phyloP scores from a whole-genome alignment of 2,113 vertebrate genomes.

The Acanthisitta chloris region DNA sequence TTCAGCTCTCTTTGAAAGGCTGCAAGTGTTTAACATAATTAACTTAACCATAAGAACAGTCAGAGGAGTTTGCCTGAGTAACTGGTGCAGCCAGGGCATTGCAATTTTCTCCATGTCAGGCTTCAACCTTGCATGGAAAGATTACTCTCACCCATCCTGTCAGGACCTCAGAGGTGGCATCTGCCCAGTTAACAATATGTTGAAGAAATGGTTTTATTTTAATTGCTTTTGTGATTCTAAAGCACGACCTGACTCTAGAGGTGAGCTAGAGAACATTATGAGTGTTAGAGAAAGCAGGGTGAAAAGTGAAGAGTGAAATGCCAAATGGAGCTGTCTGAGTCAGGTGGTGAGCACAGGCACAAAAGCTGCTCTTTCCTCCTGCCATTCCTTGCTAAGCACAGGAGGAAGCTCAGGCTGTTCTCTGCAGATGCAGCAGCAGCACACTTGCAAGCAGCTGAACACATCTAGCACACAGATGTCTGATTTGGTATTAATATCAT shows the following conservation, averaged over 20 bases:
- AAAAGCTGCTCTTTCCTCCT: not conserved
- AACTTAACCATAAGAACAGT: not conserved
- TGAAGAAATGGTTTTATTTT: not conserved
- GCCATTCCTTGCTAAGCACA: not conserved
- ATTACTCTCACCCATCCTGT: not conserved
- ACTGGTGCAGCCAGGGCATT: not conserved
- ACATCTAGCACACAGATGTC: not conserved
- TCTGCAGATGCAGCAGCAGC: not conserved
- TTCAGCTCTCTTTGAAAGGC: not conserved
- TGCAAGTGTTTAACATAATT: not conserved
- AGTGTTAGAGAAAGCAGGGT: not conserved
- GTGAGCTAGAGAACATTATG: not conserved
- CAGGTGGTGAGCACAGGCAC: rapidly evolving
- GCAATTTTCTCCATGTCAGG: not conserved
- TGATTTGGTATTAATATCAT: slow-evolving; percentile 16
- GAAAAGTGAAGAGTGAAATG: not conserved
- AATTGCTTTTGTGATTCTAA: not conserved
- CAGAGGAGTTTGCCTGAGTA: not conserved
- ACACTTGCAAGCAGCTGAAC: not conserved
- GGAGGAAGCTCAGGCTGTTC: not conserved
- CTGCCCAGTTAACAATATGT: rapidly evolving
- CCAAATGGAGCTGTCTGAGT: not conserved
- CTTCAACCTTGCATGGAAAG: not conserved
- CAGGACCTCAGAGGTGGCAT: not conserved
- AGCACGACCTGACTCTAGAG: not conserved